Percentiles rank a stretch among this genome's conserved stretches.
These are phyloP conservation scores for Parnassius apollo DNA, from an alignment of 2,888 invertebrate species.

Conservation along the genomic window DNA sequence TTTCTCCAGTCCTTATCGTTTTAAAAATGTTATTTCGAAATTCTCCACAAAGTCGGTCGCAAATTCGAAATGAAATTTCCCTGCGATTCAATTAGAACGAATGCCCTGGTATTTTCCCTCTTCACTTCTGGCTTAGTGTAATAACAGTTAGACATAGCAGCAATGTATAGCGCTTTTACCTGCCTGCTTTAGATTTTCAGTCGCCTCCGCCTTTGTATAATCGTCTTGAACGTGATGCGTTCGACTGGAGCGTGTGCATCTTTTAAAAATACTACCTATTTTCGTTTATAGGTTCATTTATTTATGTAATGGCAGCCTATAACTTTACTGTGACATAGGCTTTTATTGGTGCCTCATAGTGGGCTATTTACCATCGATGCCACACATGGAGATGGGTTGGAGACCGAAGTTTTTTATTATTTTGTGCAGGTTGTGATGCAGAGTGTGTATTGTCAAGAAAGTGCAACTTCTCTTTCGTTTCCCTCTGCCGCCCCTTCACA, in stretches of 20 bases:
- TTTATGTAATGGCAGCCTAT: no score
- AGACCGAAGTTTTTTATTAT: no score
- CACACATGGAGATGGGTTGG: no score
- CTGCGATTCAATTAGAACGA: constrained; percentile 50
- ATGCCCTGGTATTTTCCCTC: constrained; percentile 35
- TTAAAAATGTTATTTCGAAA: constrained; percentile 30
- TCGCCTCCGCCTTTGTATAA: constrained; percentile 30
- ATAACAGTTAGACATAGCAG: constrained; percentile 47
- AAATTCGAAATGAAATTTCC: constrained; percentile 41
- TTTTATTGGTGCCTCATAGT: no score
- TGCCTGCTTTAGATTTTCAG: constrained; percentile 37
- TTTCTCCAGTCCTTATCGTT: not conserved
- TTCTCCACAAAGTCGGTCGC: constrained; percentile 21
- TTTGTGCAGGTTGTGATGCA: no score
- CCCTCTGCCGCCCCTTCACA: no score
- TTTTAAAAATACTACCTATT: not conserved
- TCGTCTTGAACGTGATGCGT: constrained; percentile 30
- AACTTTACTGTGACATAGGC: no score
- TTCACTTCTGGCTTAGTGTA: constrained; percentile 40
- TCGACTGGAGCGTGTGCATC: constrained; percentile 23
- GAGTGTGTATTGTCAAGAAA: no score
- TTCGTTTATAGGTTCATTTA: no score
- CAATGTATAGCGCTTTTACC: constrained; percentile 27
- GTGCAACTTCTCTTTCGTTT: no score
- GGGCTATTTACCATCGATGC: no score